A percentile compares a stretch with the other conserved stretches of the same genome.
These are phyloP conservation scores for Salminus brasiliensis DNA, from an alignment of 2,113 vertebrate genomes.

Conservation along the genomic window DNA sequence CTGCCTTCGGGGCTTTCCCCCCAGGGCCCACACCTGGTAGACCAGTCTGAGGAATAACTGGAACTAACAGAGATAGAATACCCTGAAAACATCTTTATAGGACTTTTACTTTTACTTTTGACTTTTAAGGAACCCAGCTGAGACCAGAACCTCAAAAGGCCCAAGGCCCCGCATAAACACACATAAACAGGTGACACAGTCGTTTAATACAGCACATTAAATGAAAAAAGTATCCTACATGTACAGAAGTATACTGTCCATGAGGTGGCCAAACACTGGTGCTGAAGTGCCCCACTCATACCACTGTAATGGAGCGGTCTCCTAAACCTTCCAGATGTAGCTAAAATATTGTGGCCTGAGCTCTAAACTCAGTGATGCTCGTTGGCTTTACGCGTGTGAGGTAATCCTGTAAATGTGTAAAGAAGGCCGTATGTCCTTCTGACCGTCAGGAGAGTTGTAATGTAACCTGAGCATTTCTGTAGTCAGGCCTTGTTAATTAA, in stretches of 20 bases:
- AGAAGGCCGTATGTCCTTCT: neutral
- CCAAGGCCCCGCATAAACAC: neutral
- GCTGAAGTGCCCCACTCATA: neutral
- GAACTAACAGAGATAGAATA: conserved; percentile 56
- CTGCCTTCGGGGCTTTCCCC: conserved; percentile 72
- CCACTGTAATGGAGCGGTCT: neutral
- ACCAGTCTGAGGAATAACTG: conserved; percentile 78
- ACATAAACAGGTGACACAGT: neutral
- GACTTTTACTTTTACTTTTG: neutral
- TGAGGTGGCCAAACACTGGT: neutral
- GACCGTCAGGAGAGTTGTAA: neutral
- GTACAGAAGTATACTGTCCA: neutral
- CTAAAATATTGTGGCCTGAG: neutral
- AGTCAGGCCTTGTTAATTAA: neutral
- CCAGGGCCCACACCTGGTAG: conserved; percentile 70
- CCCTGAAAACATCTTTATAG: neutral
- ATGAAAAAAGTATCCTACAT: neutral
- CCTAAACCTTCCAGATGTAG: neutral
- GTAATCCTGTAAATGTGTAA: neutral
- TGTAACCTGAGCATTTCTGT: neutral
- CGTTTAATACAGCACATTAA: neutral
- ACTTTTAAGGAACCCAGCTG: too few relatives aligned
- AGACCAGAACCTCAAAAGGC: neutral
- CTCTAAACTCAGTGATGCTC: neutral
- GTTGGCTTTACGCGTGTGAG: neutral